Conservation (phyloP, 2,113 vertebrate species). For the Conger conger region DNA sequence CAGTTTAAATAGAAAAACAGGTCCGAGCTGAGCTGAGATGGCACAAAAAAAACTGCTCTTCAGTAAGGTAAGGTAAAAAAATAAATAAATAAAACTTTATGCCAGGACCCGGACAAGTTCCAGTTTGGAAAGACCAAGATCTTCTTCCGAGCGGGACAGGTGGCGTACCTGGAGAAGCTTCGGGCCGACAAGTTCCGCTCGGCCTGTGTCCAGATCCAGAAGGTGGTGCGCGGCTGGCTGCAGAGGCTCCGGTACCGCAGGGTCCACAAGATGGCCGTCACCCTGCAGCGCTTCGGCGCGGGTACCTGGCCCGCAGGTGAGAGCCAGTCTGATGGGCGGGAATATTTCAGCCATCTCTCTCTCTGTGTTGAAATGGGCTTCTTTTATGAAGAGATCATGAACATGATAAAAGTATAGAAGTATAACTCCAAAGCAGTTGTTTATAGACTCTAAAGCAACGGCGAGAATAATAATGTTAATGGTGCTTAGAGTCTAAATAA, state of each 20-base stretch:
- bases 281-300: constrained; percentile 80
- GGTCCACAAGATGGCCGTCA: constrained; percentile 65
- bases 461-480: no score
- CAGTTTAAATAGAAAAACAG: no score
- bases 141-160: constrained; percentile 96
- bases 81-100: background rate
- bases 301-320: constrained; percentile 86
- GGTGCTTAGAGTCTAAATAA: no score
- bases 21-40: background rate
- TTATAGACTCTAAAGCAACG: no score
- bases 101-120: constrained; percentile 92
- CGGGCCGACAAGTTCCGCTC: constrained; percentile 86
- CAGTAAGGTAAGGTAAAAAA: background rate
- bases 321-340: no score
- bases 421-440: no score
- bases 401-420: no score
- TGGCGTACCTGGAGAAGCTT: constrained; percentile 94
- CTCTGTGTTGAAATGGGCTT: no score
- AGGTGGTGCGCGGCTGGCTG: constrained; percentile 90
- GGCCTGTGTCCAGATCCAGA: constrained; percentile 94
- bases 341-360: no score
- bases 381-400: no score
- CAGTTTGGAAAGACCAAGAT: constrained; percentile 95
- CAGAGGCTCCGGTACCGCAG: constrained; percentile 77
- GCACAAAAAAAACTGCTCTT: background rate